Evolutionary conservation across 2,888 invertebrate species (phyloP), one percentile per base, ranked within the genome.

Genomic region (Perizoma flavofasciatum): DNA sequence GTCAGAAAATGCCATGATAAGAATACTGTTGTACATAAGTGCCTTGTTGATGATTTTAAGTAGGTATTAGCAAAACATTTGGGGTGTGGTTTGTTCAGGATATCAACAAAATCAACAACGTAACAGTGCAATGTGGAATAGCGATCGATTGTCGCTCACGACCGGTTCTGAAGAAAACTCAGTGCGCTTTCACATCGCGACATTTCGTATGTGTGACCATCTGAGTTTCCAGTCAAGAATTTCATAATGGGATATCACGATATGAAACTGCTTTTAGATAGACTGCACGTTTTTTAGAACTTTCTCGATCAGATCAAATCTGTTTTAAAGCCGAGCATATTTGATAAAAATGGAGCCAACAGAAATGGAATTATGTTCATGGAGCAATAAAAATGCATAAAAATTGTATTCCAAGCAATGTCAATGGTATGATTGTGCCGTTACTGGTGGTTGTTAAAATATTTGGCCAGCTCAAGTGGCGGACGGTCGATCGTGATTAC

Each of bases 101-200:
- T 48, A 54, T 22, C 7, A 41, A 35, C 9, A 22, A 49, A 48
- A 58, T 53, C 53, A 49, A 56, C 45, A 33, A 49, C 45, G 49
- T 56, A 49, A 11, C 61, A 34, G 34, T 45, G 49, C 52, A 53
- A 55, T 49, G 40, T 37, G 48, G 51, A 54, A 47, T 60, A 41
- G 59, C 60, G 66, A 67, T 62, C 64, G 66, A 70, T 71, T 72
- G 71, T 71, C 64, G 67, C 56, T 63, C 55, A 48, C 61, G 70
- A 86, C 88, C 82, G 84, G 86, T 88, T 86, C 67, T 59, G 59
- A 81, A 82, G 83, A 83, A 86, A 87, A 84, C 78, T 81, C 72
- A 73, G 67, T 71, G 72, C 79, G 79, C 87, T 88, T 88, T 89
- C 88, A 85, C 76, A 74, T 66, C 68, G 68, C 66, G 73, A 79